Base-by-base conservation (phyloP, 37 sponge, comb jelly and placozoan species). In the Crambe crambe region DNA sequence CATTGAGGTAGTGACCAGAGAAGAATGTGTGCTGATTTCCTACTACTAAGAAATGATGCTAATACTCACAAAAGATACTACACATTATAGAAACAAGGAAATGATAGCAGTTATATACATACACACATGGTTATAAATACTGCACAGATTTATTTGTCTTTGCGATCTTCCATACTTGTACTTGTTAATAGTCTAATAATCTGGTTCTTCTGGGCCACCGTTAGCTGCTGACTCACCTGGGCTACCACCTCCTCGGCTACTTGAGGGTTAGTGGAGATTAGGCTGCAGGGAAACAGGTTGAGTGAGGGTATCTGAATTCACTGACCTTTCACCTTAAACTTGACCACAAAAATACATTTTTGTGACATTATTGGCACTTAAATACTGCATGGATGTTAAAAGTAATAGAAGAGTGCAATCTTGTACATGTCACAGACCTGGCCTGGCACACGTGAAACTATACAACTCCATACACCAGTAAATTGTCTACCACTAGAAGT, bases 211-310 rank as follows among this genome's bases (percentile, higher is more conserved):
- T 92, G 80, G 0, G 78, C 51, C 0, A 64, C 20, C 4, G 62
- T 58, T 73, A 92, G 17, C 70, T 73, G 59, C 59, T 87, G 79
- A 15, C 67, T 42, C 34, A 83, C 12, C 41, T 87, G 85, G 41
- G 74, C 84, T 29, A 92, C 36, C 1, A 75, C 61, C 31, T 92
- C 92, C 61, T 84, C 56, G 23, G 85, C 81, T 0, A 87, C 61
- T 17, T 91, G 84, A 17, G 88, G 88, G 32, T 78, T 82, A 25
- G 35, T 37, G 18, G 68, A 26, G 3, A 91, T 21, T 5, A 82
- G 54, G 17, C 91, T 91, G 73, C 20, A 37, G 8, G 34, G 35
- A n/a, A 43, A 44, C 25, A 51, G 42, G 42, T 47, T 58, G 54
- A 42, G n/a, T n/a, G n/a, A n/a, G n/a, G n/a, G n/a, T n/a, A n/a